Percentiles rank a stretch among this genome's conserved stretches.
phyloP scores from a whole-genome alignment of 2,797 vertebrate species.

The Rhinophrynus dorsalis region DNA sequence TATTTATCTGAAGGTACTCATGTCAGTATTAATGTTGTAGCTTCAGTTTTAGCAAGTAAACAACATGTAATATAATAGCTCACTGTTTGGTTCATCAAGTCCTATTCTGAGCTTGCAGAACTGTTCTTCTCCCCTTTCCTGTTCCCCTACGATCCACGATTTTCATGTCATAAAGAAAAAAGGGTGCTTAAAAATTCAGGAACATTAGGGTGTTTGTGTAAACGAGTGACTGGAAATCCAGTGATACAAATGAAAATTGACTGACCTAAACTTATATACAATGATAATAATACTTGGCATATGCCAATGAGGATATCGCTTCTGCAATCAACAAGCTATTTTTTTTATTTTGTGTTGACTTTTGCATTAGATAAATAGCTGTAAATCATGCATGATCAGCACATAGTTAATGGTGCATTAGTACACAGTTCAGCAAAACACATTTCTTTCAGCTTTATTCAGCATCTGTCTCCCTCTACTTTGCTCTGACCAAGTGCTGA shows the following conservation, averaged over 20 bases:
- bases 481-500: not conserved
- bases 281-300: not conserved
- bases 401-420: constrained; percentile 29
- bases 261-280: not conserved
- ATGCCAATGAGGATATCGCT: not conserved
- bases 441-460: constrained; percentile 6
- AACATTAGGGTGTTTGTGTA: not conserved
- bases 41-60: too few relatives aligned
- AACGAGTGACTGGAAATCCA: not conserved
- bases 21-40: too few relatives aligned
- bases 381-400: constrained; percentile 41
- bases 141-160: too few relatives aligned
- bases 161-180: too few relatives aligned
- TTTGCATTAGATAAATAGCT: constrained; percentile 33
- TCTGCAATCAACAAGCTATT: not conserved
- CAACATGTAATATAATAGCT: not conserved
- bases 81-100: not conserved
- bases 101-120: constrained; percentile 21
- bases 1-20: too few relatives aligned
- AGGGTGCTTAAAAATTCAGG: too few relatives aligned
- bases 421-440: constrained; percentile 27
- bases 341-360: constrained; percentile 23
- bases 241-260: constrained; percentile 7
- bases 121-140: too few relatives aligned
- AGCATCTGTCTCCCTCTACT: constrained; percentile 14